These are phyloP conservation scores for Dicrostonyx torquatus DNA, from an alignment of 2,797 vertebrate species.

Conservation along the genomic window DNA sequence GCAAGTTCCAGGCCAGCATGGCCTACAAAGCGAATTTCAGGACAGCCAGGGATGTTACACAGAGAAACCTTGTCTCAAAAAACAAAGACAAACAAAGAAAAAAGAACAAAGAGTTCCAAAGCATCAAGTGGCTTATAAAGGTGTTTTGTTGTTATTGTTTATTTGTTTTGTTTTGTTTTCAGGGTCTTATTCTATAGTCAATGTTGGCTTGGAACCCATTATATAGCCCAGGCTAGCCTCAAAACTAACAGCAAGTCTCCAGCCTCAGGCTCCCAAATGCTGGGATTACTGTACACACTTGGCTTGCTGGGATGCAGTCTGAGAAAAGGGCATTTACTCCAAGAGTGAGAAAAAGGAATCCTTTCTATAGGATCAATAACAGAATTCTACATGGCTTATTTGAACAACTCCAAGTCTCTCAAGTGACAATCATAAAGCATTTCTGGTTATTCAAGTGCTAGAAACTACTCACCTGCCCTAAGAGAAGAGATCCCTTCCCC, in stretches of 20 bases:
- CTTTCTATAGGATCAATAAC: not conserved
- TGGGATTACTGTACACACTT: not conserved
- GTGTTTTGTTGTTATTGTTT: not conserved
- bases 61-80: not conserved
- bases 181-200: not conserved
- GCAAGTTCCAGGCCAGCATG: not conserved
- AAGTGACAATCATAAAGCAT: slow-evolving; percentile 32
- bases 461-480: slow-evolving; percentile 76
- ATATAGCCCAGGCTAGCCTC: not conserved
- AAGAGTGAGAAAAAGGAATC: not conserved
- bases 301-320: slow-evolving; percentile 22
- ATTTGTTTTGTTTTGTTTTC: not conserved
- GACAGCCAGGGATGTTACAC: not conserved
- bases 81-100: not conserved
- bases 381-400: slow-evolving; percentile 23
- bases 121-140: not conserved
- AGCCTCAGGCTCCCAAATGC: not conserved
- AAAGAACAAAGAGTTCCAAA: slow-evolving; percentile 33
- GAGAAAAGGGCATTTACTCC: not conserved
- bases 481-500: slow-evolving; percentile 66
- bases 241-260: not conserved
- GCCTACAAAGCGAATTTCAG: not conserved
- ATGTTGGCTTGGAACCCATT: not conserved
- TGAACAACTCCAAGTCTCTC: slow-evolving; percentile 50
- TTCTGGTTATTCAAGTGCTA: slow-evolving; percentile 26